A percentile compares a stretch with the other conserved stretches of the same genome.
These are phyloP conservation scores for Amblyjoppa proteus DNA, from an alignment of 2,888 invertebrate species.

Conservation along the genomic window DNA sequence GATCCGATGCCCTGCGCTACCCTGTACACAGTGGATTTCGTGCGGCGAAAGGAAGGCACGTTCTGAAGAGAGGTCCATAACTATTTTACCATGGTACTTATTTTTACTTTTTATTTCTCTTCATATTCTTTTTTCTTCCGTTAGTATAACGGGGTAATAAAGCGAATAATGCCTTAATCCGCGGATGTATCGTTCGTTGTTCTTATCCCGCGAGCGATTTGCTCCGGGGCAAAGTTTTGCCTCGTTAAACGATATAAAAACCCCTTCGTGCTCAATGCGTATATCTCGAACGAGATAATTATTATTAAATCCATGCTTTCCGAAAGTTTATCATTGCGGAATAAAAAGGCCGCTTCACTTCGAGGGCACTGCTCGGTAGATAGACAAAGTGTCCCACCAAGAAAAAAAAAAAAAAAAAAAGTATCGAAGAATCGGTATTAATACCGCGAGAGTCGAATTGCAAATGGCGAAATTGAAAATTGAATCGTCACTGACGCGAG, in stretches of 20 bases:
- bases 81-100: constrained; percentile 30
- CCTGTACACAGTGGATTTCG: too few species aligned
- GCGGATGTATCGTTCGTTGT: neutral
- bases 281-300: constrained; percentile 29
- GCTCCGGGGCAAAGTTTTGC: constrained; percentile 17
- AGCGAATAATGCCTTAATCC: neutral
- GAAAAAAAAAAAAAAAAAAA: too few species aligned
- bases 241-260: constrained; percentile 28
- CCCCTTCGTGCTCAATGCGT: neutral
- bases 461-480: neutral
- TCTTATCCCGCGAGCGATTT: constrained; percentile 14
- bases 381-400: too few species aligned
- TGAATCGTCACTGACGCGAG: constrained; percentile 4
- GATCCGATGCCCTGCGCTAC: neutral
- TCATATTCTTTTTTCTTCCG: neutral
- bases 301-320: constrained; percentile 38
- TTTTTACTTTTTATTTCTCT: neutral
- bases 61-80: neutral
- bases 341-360: neutral
- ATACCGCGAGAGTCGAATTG: too few species aligned
- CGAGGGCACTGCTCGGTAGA: too few species aligned
- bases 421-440: too few species aligned
- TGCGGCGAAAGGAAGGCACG: too few species aligned
- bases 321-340: constrained; percentile 6
- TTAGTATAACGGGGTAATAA: neutral